Conservation (phyloP, 2,888 invertebrate species). For the Platycnemis pennipes region DNA sequence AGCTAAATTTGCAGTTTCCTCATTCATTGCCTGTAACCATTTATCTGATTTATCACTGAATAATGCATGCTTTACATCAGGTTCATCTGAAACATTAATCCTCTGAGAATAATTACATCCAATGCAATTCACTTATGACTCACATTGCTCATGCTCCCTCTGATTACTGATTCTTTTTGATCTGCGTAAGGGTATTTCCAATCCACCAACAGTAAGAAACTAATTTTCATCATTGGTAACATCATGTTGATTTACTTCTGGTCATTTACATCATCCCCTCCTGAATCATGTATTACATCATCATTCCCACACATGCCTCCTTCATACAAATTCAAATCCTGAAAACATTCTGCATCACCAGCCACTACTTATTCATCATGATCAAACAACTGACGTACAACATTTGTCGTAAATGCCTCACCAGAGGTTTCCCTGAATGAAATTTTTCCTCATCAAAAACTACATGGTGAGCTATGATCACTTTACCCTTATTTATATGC, state of each 20-base stretch:
- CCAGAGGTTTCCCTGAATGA: conserved; percentile 27
- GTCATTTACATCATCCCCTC: not conserved
- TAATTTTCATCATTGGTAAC: conserved; percentile 9
- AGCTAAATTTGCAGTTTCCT: not conserved
- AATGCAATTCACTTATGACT: too few species aligned
- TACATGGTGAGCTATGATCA: not conserved
- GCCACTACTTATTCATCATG: not conserved
- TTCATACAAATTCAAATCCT: not conserved
- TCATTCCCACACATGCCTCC: not conserved
- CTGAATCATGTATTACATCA: conserved; percentile 25
- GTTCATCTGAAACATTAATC: not conserved
- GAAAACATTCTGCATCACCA: not conserved
- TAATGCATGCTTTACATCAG: not conserved
- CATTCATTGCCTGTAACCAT: not conserved
- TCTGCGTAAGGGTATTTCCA: conserved; percentile 40
- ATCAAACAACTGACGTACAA: not conserved
- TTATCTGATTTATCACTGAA: not conserved
- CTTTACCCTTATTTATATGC: too few species aligned
- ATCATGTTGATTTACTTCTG: conserved; percentile 43
- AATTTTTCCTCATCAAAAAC: conserved; percentile 35
- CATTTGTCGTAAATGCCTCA: not conserved
- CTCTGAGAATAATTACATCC: not conserved
- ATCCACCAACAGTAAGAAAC: conserved; percentile 12
- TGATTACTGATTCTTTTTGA: conserved; percentile 30
- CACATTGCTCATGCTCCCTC: not conserved